These are phyloP conservation scores for Macrotrachela quadricornifera DNA, from an alignment of 1,140 invertebrate genomes.

Conservation along the genomic window DNA sequence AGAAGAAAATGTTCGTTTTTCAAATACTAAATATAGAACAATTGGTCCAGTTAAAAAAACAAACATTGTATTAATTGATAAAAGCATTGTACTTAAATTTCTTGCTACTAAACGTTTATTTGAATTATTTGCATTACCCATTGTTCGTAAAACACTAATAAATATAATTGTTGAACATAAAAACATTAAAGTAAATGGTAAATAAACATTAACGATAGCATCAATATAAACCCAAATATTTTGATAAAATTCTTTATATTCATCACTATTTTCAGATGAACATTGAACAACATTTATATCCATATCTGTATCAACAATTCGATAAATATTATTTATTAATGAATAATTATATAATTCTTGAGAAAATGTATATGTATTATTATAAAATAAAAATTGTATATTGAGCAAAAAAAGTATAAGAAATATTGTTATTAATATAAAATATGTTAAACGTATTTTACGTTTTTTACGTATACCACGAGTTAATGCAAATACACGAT, in stretches of 20 bases:
- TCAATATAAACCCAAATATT: slow-evolving; percentile 1
- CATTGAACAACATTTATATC: slow-evolving; percentile 6
- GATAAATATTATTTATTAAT: no score
- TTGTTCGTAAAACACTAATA: no score
- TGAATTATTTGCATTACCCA: not conserved
- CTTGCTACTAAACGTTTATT: not conserved
- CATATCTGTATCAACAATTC: no score
- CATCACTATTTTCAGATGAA: not conserved
- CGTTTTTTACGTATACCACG: not conserved
- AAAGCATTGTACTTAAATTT: slow-evolving; percentile 3
- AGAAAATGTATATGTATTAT: not conserved
- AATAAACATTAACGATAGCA: not conserved
- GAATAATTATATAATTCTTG: not conserved
- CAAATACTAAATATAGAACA: not conserved
- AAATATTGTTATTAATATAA: not conserved
- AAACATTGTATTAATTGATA: slow-evolving; percentile 6
- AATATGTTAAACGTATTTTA: not conserved
- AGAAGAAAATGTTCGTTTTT: not conserved
- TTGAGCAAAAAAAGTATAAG: slow-evolving; percentile 1
- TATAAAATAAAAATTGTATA: slow-evolving; percentile 6
- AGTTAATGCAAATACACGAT: not conserved
- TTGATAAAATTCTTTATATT: not conserved
- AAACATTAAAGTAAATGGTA: not conserved
- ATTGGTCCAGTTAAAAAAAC: slow-evolving; percentile 4
- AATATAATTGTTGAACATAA: no score